Conservation (phyloP, 37 sponge, comb jelly and placozoan species). For the Haliclona indistincta region DNA sequence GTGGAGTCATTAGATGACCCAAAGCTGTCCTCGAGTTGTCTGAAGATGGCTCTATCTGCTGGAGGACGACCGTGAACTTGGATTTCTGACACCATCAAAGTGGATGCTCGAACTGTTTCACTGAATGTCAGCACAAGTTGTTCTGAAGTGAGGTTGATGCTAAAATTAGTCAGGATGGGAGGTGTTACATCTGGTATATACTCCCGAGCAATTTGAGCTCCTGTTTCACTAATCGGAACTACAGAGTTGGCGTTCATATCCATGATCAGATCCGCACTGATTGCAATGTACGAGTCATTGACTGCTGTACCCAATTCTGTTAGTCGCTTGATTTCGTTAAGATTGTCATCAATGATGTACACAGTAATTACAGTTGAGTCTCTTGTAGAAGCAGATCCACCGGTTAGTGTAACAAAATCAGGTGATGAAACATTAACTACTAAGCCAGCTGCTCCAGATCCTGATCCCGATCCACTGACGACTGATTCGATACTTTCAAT, state of each 20-base stretch:
- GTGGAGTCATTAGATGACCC: conserved; percentile 52
- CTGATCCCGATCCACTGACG: no score
- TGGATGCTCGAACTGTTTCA: conserved; percentile 81
- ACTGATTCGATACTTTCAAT: no score
- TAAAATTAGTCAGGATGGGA: conserved; percentile 68
- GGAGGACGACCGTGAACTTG: conserved; percentile 52
- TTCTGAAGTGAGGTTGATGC: conserved; percentile 73
- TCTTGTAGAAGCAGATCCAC: conserved; percentile 27
- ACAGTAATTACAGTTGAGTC: conserved; percentile 66
- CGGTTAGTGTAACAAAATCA: conserved; percentile 33
- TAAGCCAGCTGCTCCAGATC: no score
- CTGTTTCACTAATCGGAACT: conserved; percentile 11
- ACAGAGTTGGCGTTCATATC: conserved; percentile 82
- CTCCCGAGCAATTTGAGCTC: conserved; percentile 10
- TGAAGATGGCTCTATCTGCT: conserved; percentile 3
- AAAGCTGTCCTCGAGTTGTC: conserved; percentile 51
- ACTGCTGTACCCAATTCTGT: conserved; percentile 40
- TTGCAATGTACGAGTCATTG: conserved; percentile 63
- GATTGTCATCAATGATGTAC: conserved; percentile 45
- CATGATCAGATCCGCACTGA: conserved; percentile 29
- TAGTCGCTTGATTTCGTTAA: conserved; percentile 68
- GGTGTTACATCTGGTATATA: conserved; percentile 40
- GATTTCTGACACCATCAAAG: conserved; percentile 59
- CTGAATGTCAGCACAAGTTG: conserved; percentile 65
- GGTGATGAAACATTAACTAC: conserved; percentile 24